These are phyloP conservation scores for Austrolebias charrua DNA, from an alignment of 2,797 vertebrate species.

Conservation along the genomic window DNA sequence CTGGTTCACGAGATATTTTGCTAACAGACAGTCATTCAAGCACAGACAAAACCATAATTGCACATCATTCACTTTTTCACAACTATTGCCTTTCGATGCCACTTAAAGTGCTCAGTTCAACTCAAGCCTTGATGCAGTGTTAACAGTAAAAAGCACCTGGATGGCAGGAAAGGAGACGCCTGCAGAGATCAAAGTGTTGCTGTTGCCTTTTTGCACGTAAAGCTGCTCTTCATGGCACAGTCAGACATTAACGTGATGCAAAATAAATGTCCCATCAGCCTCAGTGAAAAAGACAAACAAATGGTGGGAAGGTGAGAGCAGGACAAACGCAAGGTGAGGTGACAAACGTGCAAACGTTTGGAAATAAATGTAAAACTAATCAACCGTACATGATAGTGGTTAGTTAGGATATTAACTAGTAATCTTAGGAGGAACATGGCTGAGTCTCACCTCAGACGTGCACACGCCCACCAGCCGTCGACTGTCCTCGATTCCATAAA, in stretches of 20 bases:
- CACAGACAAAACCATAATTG: no score
- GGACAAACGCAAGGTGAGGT: constrained; percentile 1
- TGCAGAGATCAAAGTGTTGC: constrained; percentile 5
- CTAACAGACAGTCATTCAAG: no score
- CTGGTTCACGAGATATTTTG: no score
- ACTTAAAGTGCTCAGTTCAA: constrained; percentile 16
- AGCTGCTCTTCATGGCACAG: constrained; percentile 39
- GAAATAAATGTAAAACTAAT: not conserved
- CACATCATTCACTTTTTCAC: no score
- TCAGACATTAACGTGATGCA: constrained; percentile 14
- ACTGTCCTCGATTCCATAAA: constrained; percentile 76
- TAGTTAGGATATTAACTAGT: not conserved
- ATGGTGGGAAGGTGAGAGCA: constrained; percentile 18
- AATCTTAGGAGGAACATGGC: constrained; percentile 1
- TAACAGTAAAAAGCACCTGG: constrained; percentile 46
- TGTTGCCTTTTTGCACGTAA: constrained; percentile 9
- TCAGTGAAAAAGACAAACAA: constrained; percentile 17
- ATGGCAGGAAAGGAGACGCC: constrained; percentile 43
- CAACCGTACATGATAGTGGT: not conserved
- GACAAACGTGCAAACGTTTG: not conserved
- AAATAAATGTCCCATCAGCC: constrained; percentile 26
- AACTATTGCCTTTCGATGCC: no score
- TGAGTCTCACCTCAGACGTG: constrained; percentile 13
- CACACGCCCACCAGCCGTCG: constrained; percentile 31
- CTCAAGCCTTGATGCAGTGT: constrained; percentile 37